Evolutionary conservation across 2,113 vertebrate genomes (phyloP).

Genomic region (Stictonetta naevosa): DNA sequence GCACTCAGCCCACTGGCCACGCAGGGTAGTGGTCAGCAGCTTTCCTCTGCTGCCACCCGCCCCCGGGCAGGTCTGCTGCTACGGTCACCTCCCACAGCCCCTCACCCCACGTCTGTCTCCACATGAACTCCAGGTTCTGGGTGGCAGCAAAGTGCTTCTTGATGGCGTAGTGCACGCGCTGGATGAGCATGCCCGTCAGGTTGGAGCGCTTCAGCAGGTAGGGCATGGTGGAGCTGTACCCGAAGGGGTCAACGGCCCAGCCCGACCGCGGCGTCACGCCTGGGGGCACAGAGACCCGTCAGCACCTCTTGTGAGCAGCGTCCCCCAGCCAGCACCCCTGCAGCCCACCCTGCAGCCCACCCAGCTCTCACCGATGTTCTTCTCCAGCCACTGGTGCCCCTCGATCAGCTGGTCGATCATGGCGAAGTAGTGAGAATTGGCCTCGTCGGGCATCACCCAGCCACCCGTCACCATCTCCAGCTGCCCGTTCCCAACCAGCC

Average conservation of each 20-base stretch:
- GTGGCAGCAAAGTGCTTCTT: conserved; percentile 96
- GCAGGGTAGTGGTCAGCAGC: rapidly evolving
- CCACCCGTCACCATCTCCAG: conserved; percentile 96
- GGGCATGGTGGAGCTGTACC: conserved; percentile 94
- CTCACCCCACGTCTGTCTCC: conserved; percentile 96
- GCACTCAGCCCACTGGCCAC: rapidly evolving
- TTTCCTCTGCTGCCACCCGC: not conserved
- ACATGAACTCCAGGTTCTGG: conserved; percentile 96
- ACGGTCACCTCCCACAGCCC: not conserved
- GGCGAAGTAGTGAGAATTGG: conserved; percentile 94
- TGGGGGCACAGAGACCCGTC: conserved; percentile 9
- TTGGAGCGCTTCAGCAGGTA: conserved; percentile 94
- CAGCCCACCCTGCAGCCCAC: not conserved
- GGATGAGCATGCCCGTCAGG: conserved; percentile 96
- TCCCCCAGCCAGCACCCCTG: not conserved
- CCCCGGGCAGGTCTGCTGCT: not conserved
- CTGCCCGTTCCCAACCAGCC: conserved; percentile 87
- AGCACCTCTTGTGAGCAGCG: not conserved
- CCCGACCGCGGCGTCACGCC: conserved; percentile 87
- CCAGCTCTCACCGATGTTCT: conserved; percentile 86
- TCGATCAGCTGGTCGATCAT: conserved; percentile 98
- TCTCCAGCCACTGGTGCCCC: conserved; percentile 98
- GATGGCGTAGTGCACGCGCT: conserved; percentile 94
- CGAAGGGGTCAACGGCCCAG: conserved; percentile 97
- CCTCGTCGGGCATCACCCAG: conserved; percentile 99